phyloP scores from a whole-genome alignment of 2,113 vertebrate genomes.

The Donacobius atricapilla region DNA sequence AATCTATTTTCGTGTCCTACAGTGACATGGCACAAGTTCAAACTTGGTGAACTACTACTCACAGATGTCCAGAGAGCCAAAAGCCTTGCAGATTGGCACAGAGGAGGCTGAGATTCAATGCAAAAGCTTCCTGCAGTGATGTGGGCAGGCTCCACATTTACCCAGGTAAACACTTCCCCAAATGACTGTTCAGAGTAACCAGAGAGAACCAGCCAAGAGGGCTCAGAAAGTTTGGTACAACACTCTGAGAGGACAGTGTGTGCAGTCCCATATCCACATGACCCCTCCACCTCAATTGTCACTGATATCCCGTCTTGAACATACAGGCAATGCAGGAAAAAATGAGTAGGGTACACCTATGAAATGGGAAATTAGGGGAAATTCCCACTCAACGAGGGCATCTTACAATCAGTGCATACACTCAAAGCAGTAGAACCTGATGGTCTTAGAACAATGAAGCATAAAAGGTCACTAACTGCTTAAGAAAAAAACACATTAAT shows the following conservation, averaged over 20 bases:
- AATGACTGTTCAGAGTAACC: not conserved
- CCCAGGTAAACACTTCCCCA: not conserved
- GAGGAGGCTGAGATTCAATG: not conserved
- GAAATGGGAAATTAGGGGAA: not conserved
- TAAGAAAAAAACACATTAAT: not conserved
- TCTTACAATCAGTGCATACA: accelerated
- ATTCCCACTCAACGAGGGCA: not conserved
- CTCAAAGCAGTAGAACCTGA: not conserved
- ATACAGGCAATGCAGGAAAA: not conserved
- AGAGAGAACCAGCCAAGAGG: not conserved
- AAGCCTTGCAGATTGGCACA: not conserved
- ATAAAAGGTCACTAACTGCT: not conserved
- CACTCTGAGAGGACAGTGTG: not conserved
- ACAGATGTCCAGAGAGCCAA: not conserved
- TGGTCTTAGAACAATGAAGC: not conserved
- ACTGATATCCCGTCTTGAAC: not conserved
- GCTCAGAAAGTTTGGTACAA: not conserved
- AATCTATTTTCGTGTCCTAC: too few relatives aligned
- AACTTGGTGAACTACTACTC: not conserved
- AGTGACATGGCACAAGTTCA: not conserved
- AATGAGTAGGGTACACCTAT: not conserved
- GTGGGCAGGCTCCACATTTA: not conserved
- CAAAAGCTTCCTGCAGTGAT: not conserved
- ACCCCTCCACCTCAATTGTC: not conserved
- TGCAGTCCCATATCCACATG: not conserved